Evolutionary conservation across 2,113 vertebrate genomes (phyloP).

Genomic region (Esox niger): DNA sequence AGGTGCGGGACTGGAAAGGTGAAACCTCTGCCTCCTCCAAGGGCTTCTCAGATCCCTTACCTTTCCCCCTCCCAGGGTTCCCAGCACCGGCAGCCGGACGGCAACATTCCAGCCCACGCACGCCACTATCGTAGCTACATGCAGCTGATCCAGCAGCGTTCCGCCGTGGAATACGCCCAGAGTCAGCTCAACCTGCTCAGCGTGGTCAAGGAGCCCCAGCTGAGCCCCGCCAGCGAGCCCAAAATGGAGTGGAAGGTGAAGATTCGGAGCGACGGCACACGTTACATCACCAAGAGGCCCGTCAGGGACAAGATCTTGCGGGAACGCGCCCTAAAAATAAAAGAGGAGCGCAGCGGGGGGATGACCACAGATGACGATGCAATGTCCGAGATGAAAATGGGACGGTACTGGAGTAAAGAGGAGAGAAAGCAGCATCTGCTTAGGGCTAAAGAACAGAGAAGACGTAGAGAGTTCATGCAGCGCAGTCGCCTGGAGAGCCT

Average conservation of each 20-base stretch:
- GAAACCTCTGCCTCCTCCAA: slow-evolving; percentile 31
- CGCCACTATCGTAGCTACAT: slow-evolving; percentile 97
- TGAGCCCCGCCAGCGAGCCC: slow-evolving; percentile 72
- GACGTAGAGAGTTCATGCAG: slow-evolving; percentile 94
- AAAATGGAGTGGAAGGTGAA: slow-evolving; percentile 99
- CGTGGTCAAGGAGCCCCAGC: slow-evolving; percentile 80
- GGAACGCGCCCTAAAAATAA: slow-evolving; percentile 95
- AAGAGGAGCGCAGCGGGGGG: slow-evolving; percentile 90
- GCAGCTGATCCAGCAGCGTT: slow-evolving; percentile 93
- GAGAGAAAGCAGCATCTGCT: slow-evolving; percentile 93
- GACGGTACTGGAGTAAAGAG: slow-evolving; percentile 96
- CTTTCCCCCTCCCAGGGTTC: slow-evolving; percentile 88
- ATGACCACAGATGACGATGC: slow-evolving; percentile 96
- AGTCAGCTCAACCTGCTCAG: slow-evolving; percentile 91
- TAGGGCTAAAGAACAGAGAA: slow-evolving; percentile 88
- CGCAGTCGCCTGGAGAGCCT: slow-evolving; percentile 90
- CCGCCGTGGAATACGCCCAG: slow-evolving; percentile 91
- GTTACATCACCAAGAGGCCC: slow-evolving; percentile 95
- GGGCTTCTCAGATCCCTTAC: slow-evolving; percentile 74
- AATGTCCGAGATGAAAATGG: slow-evolving; percentile 98
- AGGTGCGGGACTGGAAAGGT: slow-evolving; percentile 50
- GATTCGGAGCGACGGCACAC: slow-evolving; percentile 89
- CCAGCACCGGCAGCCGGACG: slow-evolving; percentile 74
- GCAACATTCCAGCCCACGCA: slow-evolving; percentile 84
- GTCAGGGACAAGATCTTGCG: slow-evolving; percentile 91